Evolutionary conservation across 2,797 vertebrate genomes (phyloP), one percentile per base, ranked within the genome.

Genomic region (Benthosema pterotum): DNA sequence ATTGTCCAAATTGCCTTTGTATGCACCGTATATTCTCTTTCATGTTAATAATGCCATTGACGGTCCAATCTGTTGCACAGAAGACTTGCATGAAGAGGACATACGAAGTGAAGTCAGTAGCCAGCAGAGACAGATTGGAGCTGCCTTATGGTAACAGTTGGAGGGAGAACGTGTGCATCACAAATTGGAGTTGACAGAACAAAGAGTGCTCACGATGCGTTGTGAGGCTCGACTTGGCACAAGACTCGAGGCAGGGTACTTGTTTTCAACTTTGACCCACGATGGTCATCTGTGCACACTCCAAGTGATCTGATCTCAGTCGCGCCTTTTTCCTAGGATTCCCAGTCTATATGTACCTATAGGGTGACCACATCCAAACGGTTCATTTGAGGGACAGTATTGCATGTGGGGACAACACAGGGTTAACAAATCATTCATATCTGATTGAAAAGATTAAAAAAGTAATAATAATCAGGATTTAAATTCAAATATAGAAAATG

Each of bases 121-220:
- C 79, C 79, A 83, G 69, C 74, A 80, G 73, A 50, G 72, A 85
- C 87, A 86, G 85, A 74, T 85, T 83, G 84, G 54, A 68, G 65
- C 11, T 38, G 72, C 78, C 79, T 55, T 82, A 79, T 87, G 83
- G 82, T 53, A 45, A 66, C 81, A 65, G 79, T 69, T 57, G 82
- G 82, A 74, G 83, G 73, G 83, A 74, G 61, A 45, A 67, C 4
- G 22, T 38, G 67, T 13, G 51, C 2, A 70, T 42, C 3, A 18
- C 45, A 70, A 69, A 82, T 50, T 17, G 43, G 66, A 80, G 57
- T 60, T 18, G 71, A 80, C 77, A 79, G 82, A 75, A 88, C 79
- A 87, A 85, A 86, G 81, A 63, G 53, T 75, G 74, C 2, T 11
- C 64, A 72, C 82, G 81, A 32, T 38, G 32, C 82, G 81, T 6